Percentiles rank a stretch among this genome's conserved stretches.
Evolutionary conservation across 92 coral and sea anemone genomes (phyloP).

Genomic region (Palythoa heliodiscus): DNA sequence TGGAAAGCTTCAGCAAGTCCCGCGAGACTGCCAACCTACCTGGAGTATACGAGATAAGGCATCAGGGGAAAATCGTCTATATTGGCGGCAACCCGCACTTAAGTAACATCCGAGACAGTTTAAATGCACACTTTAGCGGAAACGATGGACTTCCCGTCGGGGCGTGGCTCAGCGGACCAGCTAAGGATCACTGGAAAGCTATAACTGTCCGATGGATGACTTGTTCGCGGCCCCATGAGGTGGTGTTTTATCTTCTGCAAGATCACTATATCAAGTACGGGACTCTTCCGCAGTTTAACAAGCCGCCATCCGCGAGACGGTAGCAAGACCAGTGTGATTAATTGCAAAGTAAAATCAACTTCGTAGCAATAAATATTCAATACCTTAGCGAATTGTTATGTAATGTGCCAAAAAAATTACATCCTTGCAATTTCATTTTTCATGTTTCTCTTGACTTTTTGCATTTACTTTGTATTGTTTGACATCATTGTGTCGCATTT

Average conservation of each 20-base stretch:
- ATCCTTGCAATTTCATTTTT: background rate
- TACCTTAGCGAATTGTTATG: background rate
- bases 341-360: background rate
- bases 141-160: constrained; percentile 89
- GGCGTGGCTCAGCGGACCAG: constrained; percentile 78
- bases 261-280: constrained; percentile 78
- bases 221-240: constrained; percentile 75
- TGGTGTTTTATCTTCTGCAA: constrained; percentile 73
- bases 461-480: background rate
- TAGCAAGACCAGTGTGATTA: background rate
- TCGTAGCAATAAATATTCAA: background rate
- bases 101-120: constrained; percentile 74
- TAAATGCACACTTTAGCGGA: constrained; percentile 88
- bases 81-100: constrained; percentile 85
- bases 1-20: constrained; percentile 74
- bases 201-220: constrained; percentile 86
- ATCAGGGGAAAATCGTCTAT: constrained; percentile 73
- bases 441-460: no score
- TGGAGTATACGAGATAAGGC: constrained; percentile 86
- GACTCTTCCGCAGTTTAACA: constrained; percentile 68
- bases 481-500: background rate
- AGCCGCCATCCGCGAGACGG: constrained; percentile 58
- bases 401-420: background rate
- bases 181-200: constrained; percentile 74
- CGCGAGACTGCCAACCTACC: constrained; percentile 67